Conservation (phyloP, 53 echinoderm and acorn worm genomes). For the Actinopyga echinites region DNA sequence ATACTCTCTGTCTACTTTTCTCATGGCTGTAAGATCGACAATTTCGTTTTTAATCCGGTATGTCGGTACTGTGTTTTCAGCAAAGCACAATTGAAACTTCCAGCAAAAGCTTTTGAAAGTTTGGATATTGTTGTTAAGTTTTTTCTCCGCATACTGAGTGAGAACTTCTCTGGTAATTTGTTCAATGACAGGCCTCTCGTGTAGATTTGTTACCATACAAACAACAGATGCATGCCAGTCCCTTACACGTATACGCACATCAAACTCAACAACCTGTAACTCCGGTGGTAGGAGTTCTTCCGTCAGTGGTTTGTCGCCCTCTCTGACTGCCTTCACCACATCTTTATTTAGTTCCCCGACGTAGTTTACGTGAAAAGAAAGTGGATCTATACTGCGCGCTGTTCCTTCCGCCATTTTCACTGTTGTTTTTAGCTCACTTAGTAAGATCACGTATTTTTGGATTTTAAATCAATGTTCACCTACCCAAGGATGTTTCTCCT, state of each 20-base stretch:
- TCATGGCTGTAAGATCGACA: slow-evolving; percentile 11
- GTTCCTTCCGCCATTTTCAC: slow-evolving; percentile 54
- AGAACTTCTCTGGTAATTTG: background rate
- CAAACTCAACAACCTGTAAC: slow-evolving; percentile 28
- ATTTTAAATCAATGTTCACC: no score
- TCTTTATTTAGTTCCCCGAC: slow-evolving; percentile 42
- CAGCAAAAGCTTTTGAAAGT: slow-evolving; percentile 41
- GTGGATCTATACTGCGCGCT: slow-evolving; percentile 44
- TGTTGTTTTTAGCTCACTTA: no score
- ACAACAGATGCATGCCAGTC: slow-evolving; percentile 54
- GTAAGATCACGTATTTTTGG: no score
- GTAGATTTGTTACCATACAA: slow-evolving; percentile 24
- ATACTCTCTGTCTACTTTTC: slow-evolving; percentile 32
- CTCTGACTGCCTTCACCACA: slow-evolving; percentile 42
- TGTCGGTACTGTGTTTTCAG: slow-evolving; percentile 35
- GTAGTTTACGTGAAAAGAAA: slow-evolving; percentile 65
- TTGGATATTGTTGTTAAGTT: slow-evolving; percentile 6
- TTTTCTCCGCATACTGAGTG: background rate
- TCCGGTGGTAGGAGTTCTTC: slow-evolving; percentile 28
- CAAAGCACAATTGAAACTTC: slow-evolving; percentile 52
- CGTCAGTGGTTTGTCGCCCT: slow-evolving; percentile 6
- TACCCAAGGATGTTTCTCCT: no score
- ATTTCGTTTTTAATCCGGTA: slow-evolving; percentile 45
- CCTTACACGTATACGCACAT: slow-evolving; percentile 48
- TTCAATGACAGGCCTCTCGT: background rate